Evolutionary conservation across 2,113 vertebrate genomes (phyloP).

Genomic region (Scartelaos histophorus): DNA sequence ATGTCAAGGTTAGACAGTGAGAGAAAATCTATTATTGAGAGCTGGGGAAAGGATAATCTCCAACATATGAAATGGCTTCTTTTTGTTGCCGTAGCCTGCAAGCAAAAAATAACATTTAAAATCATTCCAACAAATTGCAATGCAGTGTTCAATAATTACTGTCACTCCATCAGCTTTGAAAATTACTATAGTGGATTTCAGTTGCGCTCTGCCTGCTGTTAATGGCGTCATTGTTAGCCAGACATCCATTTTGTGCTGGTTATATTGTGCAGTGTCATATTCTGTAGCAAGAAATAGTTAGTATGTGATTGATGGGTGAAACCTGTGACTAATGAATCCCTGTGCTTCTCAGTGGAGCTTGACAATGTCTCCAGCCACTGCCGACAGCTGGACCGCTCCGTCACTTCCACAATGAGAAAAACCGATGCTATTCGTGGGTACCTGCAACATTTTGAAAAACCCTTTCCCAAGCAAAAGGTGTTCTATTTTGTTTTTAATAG

Average conservation of each 20-base stretch:
- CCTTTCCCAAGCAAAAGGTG: too few species aligned
- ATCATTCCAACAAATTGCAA: slow-evolving; percentile 15
- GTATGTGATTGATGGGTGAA: slow-evolving; percentile 23
- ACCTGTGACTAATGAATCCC: slow-evolving; percentile 7
- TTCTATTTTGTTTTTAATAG: too few species aligned
- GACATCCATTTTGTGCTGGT: slow-evolving; percentile 24
- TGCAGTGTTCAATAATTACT: slow-evolving; percentile 25
- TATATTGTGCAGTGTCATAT: slow-evolving; percentile 23
- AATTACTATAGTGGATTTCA: slow-evolving; percentile 24
- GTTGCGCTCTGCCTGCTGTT: slow-evolving; percentile 19
- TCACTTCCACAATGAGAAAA: slow-evolving; percentile 21
- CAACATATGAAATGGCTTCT: slow-evolving; percentile 28
- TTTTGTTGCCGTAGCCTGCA: slow-evolving; percentile 12
- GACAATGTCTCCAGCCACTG: slow-evolving; percentile 8
- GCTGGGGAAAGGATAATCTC: slow-evolving; percentile 37
- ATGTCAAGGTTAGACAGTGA: slow-evolving; percentile 22
- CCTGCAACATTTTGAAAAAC: not conserved
- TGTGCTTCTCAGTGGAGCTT: slow-evolving; percentile 5
- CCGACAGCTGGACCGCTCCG: not conserved
- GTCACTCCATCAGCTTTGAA: slow-evolving; percentile 18
- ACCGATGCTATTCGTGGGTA: not conserved
- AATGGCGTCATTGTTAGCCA: slow-evolving; percentile 33
- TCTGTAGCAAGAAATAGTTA: slow-evolving; percentile 23
- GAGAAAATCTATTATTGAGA: slow-evolving; percentile 28
- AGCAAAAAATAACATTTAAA: slow-evolving; percentile 8